phyloP scores from a whole-genome alignment of 2,888 invertebrate species.

The Rotaria macrura region DNA sequence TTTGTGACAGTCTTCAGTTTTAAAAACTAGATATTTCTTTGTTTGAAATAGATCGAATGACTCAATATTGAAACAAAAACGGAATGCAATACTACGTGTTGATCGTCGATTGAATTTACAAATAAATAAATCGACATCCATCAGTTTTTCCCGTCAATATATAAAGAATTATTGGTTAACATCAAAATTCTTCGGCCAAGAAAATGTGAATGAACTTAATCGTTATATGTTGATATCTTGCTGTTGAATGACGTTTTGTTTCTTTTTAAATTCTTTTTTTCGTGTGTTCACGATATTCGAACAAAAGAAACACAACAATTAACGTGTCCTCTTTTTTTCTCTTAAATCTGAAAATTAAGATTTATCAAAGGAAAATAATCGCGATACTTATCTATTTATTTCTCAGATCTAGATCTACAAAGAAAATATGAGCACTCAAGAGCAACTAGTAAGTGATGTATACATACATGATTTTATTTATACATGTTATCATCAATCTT shows the following conservation, averaged over 20 bases:
- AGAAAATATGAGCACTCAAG: neutral
- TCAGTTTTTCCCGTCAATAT: constrained; percentile 27
- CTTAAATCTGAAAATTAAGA: too few species aligned
- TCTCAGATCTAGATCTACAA: neutral
- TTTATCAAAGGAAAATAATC: neutral
- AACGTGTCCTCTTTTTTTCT: neutral
- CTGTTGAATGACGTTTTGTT: too few species aligned
- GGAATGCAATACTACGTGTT: constrained; percentile 97
- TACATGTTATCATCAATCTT: too few species aligned
- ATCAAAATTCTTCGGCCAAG: neutral
- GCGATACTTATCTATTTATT: neutral
- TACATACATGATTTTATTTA: too few species aligned
- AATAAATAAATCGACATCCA: constrained; percentile 58
- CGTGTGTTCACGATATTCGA: too few species aligned
- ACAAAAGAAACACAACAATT: too few species aligned
- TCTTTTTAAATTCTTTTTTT: neutral
- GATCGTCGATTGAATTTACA: constrained; percentile 79
- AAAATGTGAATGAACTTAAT: neutral
- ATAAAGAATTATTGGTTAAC: neutral
- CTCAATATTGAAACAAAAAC: constrained; percentile 78
- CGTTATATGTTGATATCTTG: too few species aligned
- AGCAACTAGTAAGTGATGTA: neutral
- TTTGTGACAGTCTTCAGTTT: neutral
- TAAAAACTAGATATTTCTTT: neutral
- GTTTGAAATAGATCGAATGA: constrained; percentile 67